These are phyloP conservation scores for Eudemis profundana DNA, from an alignment of 2,888 invertebrate genomes.

Conservation along the genomic window DNA sequence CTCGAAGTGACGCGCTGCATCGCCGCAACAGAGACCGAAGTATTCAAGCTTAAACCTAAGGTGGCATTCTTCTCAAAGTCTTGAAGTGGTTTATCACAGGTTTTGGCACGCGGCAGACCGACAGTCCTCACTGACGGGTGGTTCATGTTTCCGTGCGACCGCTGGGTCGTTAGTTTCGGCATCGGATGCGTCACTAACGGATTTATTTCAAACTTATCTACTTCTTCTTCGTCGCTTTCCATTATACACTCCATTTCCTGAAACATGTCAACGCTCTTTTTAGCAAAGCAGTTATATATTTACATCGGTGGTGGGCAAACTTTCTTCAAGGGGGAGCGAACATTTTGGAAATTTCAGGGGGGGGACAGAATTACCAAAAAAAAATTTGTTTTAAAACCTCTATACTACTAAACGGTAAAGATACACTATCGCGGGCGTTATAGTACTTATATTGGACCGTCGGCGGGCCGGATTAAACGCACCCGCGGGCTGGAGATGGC, in stretches of 20 bases:
- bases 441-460: too few species aligned
- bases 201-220: conserved; percentile 84
- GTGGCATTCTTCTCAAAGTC: conserved; percentile 72
- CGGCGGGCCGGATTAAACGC: too few species aligned
- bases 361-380: too few species aligned
- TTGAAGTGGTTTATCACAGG: conserved; percentile 79
- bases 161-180: conserved; percentile 72
- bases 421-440: too few species aligned
- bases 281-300: too few species aligned
- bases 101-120: conserved; percentile 77
- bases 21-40: conserved; percentile 76
- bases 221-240: conserved; percentile 87
- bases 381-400: too few species aligned
- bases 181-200: conserved; percentile 71
- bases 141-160: conserved; percentile 76
- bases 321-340: too few species aligned
- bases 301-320: too few species aligned
- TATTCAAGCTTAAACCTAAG: conserved; percentile 67
- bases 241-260: conserved; percentile 89
- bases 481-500: too few species aligned
- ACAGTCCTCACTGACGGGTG: conserved; percentile 77
- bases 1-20: conserved; percentile 81
- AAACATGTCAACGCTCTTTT: conserved; percentile 60
- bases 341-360: too few species aligned
- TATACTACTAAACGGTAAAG: too few species aligned